Evolutionary conservation across 2,113 vertebrate genomes (phyloP).

Genomic region (Zootoca vivipara): DNA sequence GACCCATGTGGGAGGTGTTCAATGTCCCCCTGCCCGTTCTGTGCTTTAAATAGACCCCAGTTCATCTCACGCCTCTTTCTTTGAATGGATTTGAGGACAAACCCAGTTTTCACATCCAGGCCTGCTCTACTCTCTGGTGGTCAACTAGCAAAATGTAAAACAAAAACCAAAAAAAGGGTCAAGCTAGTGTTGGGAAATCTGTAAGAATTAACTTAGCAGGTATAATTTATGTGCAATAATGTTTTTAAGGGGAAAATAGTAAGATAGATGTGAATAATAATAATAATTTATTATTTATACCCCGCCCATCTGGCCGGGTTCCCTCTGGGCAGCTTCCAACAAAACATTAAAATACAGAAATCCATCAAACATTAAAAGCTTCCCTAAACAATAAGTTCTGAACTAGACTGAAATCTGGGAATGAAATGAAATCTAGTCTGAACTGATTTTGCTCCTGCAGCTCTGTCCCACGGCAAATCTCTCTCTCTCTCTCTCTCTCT

Average conservation of each 20-base stretch:
- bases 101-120: neutral
- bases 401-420: neutral
- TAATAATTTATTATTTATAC: too few relatives aligned
- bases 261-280: neutral
- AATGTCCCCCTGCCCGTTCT: neutral
- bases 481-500: neutral
- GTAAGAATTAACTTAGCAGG: neutral
- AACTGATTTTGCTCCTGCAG: neutral
- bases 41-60: neutral
- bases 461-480: neutral
- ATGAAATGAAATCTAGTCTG: neutral
- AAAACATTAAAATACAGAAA: too few relatives aligned
- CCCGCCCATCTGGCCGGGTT: too few relatives aligned
- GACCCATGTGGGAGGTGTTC: neutral
- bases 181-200: neutral
- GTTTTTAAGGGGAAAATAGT: neutral
- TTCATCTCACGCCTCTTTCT: too few relatives aligned
- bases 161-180: neutral
- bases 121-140: neutral
- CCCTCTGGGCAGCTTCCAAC: too few relatives aligned
- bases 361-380: too few relatives aligned
- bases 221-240: neutral
- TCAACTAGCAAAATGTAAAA: neutral
- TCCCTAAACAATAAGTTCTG: too few relatives aligned
- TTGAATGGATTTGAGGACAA: neutral